Evolutionary conservation across 2,113 vertebrate genomes (phyloP).

Genomic region (Hemiprocne comata): DNA sequence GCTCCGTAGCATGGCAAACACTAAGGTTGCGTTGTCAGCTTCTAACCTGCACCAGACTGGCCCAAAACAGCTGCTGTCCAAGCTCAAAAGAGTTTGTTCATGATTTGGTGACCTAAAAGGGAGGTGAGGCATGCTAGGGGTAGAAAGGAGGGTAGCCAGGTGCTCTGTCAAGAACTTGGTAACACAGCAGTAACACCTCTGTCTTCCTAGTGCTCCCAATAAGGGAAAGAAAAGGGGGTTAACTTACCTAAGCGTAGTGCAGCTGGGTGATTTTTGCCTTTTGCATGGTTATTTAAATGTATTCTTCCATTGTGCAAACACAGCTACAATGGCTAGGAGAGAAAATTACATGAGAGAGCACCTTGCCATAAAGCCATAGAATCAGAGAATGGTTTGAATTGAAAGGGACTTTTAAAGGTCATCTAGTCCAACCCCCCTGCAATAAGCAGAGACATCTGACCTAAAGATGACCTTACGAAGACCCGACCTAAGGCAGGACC

Average conservation of each 20-base stretch:
- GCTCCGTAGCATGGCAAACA: rapidly evolving
- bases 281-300: background rate
- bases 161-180: background rate
- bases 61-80: background rate
- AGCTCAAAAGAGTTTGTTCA: background rate
- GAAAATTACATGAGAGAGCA: background rate
- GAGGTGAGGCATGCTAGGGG: background rate
- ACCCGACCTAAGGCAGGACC: background rate
- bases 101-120: background rate
- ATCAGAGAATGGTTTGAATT: background rate
- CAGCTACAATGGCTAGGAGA: background rate
- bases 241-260: background rate
- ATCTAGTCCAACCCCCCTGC: background rate
- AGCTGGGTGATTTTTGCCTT: background rate
- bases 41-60: background rate
- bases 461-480: background rate
- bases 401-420: background rate
- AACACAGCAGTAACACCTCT: rapidly evolving
- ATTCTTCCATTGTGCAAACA: background rate
- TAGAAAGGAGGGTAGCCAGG: rapidly evolving
- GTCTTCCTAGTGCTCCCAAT: background rate
- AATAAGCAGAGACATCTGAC: background rate
- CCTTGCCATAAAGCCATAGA: background rate
- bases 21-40: rapidly evolving
- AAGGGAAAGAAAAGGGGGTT: background rate